Evolutionary conservation across 1,140 invertebrate genomes (phyloP), one percentile per base, ranked within the genome.

Genomic region (Gryon sp.): DNA sequence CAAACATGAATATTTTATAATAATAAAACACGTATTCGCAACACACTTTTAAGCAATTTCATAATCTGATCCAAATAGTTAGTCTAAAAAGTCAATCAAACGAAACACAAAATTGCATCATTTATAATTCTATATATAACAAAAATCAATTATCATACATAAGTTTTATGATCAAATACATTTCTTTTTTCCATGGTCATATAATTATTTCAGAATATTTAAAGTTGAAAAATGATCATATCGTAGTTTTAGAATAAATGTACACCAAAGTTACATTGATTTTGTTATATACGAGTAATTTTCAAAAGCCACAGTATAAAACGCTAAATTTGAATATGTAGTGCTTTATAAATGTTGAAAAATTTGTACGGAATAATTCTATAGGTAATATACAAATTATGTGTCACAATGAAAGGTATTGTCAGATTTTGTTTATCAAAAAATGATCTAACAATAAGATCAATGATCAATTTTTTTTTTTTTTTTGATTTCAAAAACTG

Each of bases 321-420:
- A 73, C 45, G 38, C 46, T 72, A 43, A 14, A 19, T 62, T 59
- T 45, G 40, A 72, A 60, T 19, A 38, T n/a, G n/a, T n/a, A n/a
- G 34, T 75, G 53, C 45, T 60, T 75, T 75, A 75, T 45, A 75
- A 60, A 60, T 11, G 38, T 66, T 24, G 45, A 62, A 75, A 75
- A 66, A 60, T 66, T 36, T 74, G 50, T 59, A 48, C 43, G 12
- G 19, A 14, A 59, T 65, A 41, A 12, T 57, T 40, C 3, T 59
- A 16, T 46, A 38, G 34, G 30, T 62, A 46, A 48, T 36, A 30
- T 38, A 55, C 32, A 4, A 53, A 11, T 55, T 55, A 59, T 59
- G 36, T 46, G 19, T 20, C 24, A 15, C 32, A 14, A 7, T 38
- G 16, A 32, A 32, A 52, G 32, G 32, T 28, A 24, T 52, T 70